Base-by-base conservation (phyloP, 2,797 vertebrate genomes). In the Zalophus californianus region DNA sequence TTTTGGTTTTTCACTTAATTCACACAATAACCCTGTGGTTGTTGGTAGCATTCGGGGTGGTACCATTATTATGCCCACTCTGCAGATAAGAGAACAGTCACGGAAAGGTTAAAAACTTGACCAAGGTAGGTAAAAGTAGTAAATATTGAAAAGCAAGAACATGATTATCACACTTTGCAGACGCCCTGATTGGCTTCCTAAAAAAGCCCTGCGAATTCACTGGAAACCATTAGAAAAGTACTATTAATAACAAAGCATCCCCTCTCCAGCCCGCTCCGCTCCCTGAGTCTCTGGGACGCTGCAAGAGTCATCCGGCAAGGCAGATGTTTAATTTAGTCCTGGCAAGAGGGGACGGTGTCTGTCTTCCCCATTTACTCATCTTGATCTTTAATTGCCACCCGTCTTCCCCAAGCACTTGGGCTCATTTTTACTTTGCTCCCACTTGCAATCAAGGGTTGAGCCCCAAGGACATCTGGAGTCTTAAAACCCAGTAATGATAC, bases 371-470 rank as follows among this genome's bases (percentile, higher is more conserved):
- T 97, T 98, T 97, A 75, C 90, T 98, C 91, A 85, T 96, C 88
- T 95, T 97, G 96, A 96, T 97, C 94, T 96, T 95, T 97, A 97
- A 98, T 96, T 96, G 90, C 60, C 92, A 97, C 91, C 97, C 85
- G 32, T 83, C 90, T 60, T 95, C 94, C 91, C 95, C 94, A 86
- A 87, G 60, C 75, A 92, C 73, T 60, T 86, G 86, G 86, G 95
- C 86, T 78, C 91, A 15, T 83, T 56, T 79, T 91, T 90, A 91
- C 96, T 87, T 82, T 75, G 72, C 54, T 79, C 86, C 54, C 85
- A 86, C 66, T 97, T 84, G 78, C 88, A 97, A 96, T 97, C 79
- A 73, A 90, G 41, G 91, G 90, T 92, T 94, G 92, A 93, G 83
- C 96, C 95, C 80, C 87, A 82, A 95, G n/a, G 93, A 73, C 87